phyloP scores from a whole-genome alignment of 2,113 vertebrate genomes.

The Vulpes ferrilata region DNA sequence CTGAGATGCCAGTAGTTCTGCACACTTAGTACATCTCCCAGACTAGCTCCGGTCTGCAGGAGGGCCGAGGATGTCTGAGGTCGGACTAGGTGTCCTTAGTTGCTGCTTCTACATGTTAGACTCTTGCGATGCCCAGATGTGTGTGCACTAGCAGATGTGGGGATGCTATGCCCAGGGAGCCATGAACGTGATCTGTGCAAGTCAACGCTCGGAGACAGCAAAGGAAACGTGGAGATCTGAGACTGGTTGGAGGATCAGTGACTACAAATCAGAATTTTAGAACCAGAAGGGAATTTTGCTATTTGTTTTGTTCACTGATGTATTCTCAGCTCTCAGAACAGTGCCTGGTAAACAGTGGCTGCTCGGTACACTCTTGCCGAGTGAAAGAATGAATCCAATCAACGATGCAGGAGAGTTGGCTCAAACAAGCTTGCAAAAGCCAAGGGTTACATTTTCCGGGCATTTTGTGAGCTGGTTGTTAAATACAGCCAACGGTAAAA shows the following conservation, averaged over 20 bases:
- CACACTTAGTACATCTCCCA: background rate
- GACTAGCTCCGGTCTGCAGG: background rate
- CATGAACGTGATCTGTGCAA: fast-evolving
- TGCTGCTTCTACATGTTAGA: background rate
- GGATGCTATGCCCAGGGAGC: background rate
- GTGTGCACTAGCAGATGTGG: fast-evolving
- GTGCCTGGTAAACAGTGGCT: background rate
- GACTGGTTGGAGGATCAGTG: background rate
- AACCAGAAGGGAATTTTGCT: background rate
- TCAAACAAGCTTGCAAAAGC: background rate
- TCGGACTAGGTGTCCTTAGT: background rate
- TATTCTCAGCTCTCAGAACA: background rate
- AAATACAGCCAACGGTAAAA: background rate
- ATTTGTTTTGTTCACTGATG: background rate
- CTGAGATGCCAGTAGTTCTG: too few species aligned
- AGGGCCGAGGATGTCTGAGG: background rate
- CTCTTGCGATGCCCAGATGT: background rate
- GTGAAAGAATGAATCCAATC: background rate
- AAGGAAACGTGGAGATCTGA: too few species aligned
- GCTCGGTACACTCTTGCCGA: background rate
- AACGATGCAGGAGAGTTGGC: background rate
- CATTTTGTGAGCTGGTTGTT: background rate
- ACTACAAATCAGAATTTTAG: background rate
- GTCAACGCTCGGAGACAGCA: too few species aligned
- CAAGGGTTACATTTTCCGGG: background rate